These are phyloP conservation scores for Phalacrocorax brasilianus DNA, from an alignment of 2,113 vertebrate species.

Conservation along the genomic window DNA sequence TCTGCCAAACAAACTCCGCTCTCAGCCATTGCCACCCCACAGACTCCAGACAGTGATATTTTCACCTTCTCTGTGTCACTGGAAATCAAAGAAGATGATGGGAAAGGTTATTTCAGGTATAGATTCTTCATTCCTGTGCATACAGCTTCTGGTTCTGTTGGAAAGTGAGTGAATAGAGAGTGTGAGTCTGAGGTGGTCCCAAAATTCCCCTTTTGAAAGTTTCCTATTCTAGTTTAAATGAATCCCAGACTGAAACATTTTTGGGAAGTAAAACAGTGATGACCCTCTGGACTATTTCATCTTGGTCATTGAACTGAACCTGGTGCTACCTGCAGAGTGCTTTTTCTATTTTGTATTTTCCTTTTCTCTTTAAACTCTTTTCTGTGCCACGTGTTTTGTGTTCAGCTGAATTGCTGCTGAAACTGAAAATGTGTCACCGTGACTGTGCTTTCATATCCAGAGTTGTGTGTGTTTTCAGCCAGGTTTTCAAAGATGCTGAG, in stretches of 20 bases:
- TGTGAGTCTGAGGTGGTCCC: background rate
- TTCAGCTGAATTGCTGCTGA: background rate
- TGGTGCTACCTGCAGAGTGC: background rate
- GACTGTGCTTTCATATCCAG: background rate
- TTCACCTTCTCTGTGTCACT: constrained; percentile 97
- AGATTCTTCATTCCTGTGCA: background rate
- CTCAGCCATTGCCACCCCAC: constrained; percentile 80
- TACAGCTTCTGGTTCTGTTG: background rate
- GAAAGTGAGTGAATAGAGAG: background rate
- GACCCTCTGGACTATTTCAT: background rate
- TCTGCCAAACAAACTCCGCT: constrained; percentile 89
- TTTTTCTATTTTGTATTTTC: background rate
- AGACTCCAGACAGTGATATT: constrained; percentile 94
- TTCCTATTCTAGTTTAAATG: background rate
- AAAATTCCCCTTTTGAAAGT: background rate
- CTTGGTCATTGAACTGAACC: background rate
- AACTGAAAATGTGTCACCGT: background rate
- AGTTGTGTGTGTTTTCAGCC: background rate
- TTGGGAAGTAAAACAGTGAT: background rate
- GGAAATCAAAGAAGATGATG: constrained; percentile 98
- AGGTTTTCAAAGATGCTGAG: background rate
- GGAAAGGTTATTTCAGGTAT: constrained; percentile 98
- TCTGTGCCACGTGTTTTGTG: background rate
- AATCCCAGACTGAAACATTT: background rate
- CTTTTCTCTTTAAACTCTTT: background rate